A percentile compares a stretch with the other conserved stretches of the same genome.
Conservation (phyloP, 2,888 invertebrate species). For the Chymomyza amoena region DNA sequence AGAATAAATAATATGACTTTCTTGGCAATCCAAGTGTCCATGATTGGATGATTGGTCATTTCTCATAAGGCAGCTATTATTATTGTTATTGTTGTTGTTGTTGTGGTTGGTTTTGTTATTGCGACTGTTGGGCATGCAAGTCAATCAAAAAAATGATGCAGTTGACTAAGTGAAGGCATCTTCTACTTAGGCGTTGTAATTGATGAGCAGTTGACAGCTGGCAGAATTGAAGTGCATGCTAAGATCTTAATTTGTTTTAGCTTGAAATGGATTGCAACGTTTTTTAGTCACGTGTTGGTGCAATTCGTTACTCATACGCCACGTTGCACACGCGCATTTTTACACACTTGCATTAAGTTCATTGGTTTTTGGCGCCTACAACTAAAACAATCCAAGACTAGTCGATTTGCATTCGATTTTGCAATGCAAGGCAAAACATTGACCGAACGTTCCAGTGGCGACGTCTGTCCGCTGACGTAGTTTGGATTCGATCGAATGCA, state of each 20-base stretch:
- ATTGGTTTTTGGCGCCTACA: constrained; percentile 49
- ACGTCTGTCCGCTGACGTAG: constrained; percentile 41
- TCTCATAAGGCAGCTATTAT: neutral
- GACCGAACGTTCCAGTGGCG: neutral
- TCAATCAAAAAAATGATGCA: neutral
- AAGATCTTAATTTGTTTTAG: neutral
- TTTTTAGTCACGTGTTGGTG: constrained; percentile 40
- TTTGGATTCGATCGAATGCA: constrained; percentile 10
- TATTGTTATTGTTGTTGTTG: neutral
- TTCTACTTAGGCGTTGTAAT: neutral
- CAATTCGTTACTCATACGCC: constrained; percentile 56
- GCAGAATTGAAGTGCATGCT: neutral
- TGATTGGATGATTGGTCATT: neutral
- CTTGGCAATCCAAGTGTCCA: neutral
- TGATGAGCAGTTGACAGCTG: neutral
- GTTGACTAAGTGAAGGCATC: neutral
- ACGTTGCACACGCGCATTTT: constrained; percentile 49
- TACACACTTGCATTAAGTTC: constrained; percentile 35
- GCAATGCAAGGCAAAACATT: constrained; percentile 55
- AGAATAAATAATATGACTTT: neutral
- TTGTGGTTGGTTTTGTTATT: neutral
- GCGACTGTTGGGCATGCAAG: neutral
- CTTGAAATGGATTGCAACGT: neutral
- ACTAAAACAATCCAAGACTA: constrained; percentile 17
- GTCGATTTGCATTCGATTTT: constrained; percentile 51